Base-by-base conservation (phyloP, 2,797 vertebrate species). In the Leptoclinus maculatus region DNA sequence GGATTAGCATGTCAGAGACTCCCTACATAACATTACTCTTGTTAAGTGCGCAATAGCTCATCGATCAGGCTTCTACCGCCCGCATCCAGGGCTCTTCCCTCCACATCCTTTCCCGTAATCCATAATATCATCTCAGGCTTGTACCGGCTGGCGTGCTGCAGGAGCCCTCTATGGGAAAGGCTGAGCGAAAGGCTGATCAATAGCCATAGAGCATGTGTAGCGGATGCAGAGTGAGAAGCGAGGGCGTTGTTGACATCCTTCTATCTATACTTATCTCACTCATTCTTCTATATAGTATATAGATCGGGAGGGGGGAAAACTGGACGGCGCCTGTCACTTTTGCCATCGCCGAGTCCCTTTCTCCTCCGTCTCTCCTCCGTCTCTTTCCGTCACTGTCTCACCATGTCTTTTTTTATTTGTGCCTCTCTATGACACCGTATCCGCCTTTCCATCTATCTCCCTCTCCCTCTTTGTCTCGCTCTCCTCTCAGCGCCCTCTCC, bases 11-110 rank as follows among this genome's bases (percentile, higher is more conserved):
- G 92, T 91, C 89, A 92, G 64, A 89, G 83, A 74, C 88, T 88
- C 84, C 86, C 92, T 91, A 90, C 89, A 92, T 90, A 91, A 89
- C 92, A 93, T 94, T 91, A 93, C 89, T 93, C 93, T 93, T 93
- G 92, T 93, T 91, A 92, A 94, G 92, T 93, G 91, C 56, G 86
- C 90, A 88, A 78, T 87, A 88, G 90, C 91, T 93, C 92, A 93
- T 94, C 90, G 90, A 93, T 94, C 91, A 92, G 85, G 63, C 83
- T 70, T 85, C 88, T 79, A 81, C 88, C 74, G 29, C 89, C 87
- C 43, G 57, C 87, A 84, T 89, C 76, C 85, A 78, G 59, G 67
- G 80, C 87, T 90, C 91, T 84, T 91, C 82, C 80, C 85, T 89
- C 80, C 54, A 77, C 84, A 83, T 86, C 82, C 82, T 69, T 87